A percentile compares a stretch with the other conserved stretches of the same genome.
These are phyloP conservation scores for Sminthurides aquaticus DNA, from an alignment of 2,888 invertebrate genomes.

Conservation along the genomic window DNA sequence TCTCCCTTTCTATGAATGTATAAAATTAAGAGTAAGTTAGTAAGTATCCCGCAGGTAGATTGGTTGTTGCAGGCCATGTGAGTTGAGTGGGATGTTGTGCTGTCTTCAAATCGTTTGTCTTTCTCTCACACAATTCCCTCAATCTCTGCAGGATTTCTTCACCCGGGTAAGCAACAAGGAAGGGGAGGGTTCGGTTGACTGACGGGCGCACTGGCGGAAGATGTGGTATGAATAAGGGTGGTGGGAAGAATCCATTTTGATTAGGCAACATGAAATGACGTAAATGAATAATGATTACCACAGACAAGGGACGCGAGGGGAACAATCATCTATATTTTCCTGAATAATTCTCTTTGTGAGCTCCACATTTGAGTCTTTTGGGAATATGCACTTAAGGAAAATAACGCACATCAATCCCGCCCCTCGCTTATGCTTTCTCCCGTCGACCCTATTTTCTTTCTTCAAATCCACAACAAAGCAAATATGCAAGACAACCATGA, in stretches of 20 bases:
- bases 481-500: constrained; percentile 7
- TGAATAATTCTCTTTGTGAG: constrained; percentile 41
- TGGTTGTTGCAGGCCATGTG: too few relatives aligned
- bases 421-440: constrained; percentile 5
- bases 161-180: too few relatives aligned
- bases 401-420: not conserved
- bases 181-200: too few relatives aligned
- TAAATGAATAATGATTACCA: constrained; percentile 38
- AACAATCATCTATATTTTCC: constrained; percentile 38
- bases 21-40: too few relatives aligned
- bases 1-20: too few relatives aligned
- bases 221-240: constrained; percentile 1
- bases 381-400: constrained; percentile 10
- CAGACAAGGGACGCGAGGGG: constrained; percentile 27
- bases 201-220: too few relatives aligned
- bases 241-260: constrained; percentile 30
- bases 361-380: constrained; percentile 20
- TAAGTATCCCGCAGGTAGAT: too few relatives aligned
- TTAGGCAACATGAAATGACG: constrained; percentile 32
- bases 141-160: too few relatives aligned
- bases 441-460: not conserved
- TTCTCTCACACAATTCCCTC: not conserved
- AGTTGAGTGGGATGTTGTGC: too few relatives aligned
- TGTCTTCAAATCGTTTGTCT: not conserved
- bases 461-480: constrained; percentile 20